A percentile compares a stretch with the other conserved stretches of the same genome.
Conservation (phyloP, 2,797 vertebrate genomes). For the Diceros bicornis region DNA sequence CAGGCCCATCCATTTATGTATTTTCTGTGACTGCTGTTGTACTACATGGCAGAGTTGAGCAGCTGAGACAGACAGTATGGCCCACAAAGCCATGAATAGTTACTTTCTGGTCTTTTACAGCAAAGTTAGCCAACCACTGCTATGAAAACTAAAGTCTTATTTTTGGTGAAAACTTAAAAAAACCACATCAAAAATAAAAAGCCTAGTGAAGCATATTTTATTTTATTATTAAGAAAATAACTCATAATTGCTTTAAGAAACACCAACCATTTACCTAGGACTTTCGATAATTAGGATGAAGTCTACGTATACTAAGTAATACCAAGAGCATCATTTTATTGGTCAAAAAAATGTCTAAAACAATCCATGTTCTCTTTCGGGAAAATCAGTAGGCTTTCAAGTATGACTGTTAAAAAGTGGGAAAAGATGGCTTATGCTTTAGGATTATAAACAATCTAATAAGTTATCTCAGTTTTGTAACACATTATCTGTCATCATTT, state of each 20-base stretch:
- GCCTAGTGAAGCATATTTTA: neutral
- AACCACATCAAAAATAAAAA: neutral
- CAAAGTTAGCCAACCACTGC: neutral
- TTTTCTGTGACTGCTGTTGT: neutral
- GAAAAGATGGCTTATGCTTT: neutral
- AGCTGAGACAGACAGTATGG: neutral
- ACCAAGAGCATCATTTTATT: neutral
- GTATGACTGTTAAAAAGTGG: neutral
- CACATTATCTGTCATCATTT: neutral
- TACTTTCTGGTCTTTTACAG: neutral
- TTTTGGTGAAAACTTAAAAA: neutral
- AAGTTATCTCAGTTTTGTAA: neutral
- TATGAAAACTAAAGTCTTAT: neutral
- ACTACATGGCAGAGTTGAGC: neutral
- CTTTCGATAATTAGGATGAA: neutral
- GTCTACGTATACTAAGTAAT: neutral
- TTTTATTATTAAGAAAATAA: neutral
- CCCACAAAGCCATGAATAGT: neutral
- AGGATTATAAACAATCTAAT: neutral
- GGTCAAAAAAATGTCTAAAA: neutral
- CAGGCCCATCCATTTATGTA: neutral
- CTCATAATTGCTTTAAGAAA: neutral
- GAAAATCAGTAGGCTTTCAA: slow-evolving; percentile 21
- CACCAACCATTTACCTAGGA: neutral
- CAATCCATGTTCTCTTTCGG: neutral